Evolutionary conservation across 2,113 vertebrate species (phyloP).

Genomic region (Brachyistius frenatus): DNA sequence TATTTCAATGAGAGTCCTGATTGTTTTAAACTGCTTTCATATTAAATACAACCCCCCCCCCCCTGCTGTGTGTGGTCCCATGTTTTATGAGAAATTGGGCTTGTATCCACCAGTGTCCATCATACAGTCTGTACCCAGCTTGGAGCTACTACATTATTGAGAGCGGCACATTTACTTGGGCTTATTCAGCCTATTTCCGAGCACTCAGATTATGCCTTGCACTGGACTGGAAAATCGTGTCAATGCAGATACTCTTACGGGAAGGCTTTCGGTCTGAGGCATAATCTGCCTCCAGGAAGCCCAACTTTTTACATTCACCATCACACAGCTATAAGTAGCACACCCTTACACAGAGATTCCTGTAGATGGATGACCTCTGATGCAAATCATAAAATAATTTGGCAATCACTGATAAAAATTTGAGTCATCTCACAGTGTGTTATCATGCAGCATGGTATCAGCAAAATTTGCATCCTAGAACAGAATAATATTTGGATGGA

Average conservation of each 20-base stretch:
- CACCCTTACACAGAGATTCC: slow-evolving; percentile 11
- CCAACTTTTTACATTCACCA: slow-evolving; percentile 45
- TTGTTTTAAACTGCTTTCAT: slow-evolving; percentile 20
- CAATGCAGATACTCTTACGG: slow-evolving; percentile 62
- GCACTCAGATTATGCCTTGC: slow-evolving; percentile 70
- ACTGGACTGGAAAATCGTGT: slow-evolving; percentile 70
- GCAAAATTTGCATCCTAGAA: not conserved
- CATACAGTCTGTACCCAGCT: slow-evolving; percentile 38
- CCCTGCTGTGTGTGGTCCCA: not conserved
- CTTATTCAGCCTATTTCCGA: slow-evolving; percentile 73
- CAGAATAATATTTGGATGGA: not conserved
- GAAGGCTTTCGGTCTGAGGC: slow-evolving; percentile 62
- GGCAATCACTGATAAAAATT: not conserved
- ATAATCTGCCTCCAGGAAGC: slow-evolving; percentile 70
- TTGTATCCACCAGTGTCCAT: slow-evolving; percentile 35
- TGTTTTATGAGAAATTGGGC: slow-evolving; percentile 39
- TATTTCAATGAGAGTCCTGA: not conserved
- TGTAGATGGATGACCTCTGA: slow-evolving; percentile 12
- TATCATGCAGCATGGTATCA: not conserved
- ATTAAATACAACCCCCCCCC: slow-evolving; percentile 19
- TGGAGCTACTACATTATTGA: slow-evolving; percentile 65
- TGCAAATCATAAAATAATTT: not conserved
- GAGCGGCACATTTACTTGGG: slow-evolving; percentile 53
- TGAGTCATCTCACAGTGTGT: not conserved
- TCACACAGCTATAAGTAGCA: slow-evolving; percentile 33